A percentile compares a stretch with the other conserved stretches of the same genome.
Evolutionary conservation across 2,113 vertebrate species (phyloP).

Genomic region (Callorhinus ursinus): DNA sequence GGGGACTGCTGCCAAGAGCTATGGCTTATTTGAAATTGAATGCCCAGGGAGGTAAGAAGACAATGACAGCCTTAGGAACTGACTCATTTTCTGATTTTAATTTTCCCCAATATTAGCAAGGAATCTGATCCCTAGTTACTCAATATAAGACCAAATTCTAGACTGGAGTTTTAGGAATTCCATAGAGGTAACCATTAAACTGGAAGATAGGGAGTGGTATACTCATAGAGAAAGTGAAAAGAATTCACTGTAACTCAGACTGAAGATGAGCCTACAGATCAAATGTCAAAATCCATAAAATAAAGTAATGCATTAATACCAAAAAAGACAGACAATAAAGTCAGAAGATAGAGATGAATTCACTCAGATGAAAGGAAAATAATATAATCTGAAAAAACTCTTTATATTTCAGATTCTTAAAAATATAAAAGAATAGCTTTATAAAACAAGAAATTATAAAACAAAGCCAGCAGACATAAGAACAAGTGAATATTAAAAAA

Average conservation of each 20-base stretch:
- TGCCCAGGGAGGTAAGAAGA: not conserved
- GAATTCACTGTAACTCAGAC: not conserved
- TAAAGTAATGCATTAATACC: not conserved
- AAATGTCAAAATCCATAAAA: not conserved
- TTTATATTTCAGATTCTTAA: constrained; percentile 21
- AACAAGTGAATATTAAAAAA: not conserved
- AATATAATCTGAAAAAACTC: not conserved
- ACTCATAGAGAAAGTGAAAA: not conserved
- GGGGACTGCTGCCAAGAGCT: not conserved
- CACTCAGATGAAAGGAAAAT: not conserved
- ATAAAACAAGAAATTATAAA: constrained; percentile 20
- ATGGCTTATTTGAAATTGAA: not conserved
- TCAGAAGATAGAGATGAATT: not conserved
- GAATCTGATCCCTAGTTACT: not conserved
- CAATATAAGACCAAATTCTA: not conserved
- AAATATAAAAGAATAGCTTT: not conserved
- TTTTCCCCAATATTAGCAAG: not conserved
- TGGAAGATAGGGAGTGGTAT: not conserved
- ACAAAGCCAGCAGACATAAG: not conserved
- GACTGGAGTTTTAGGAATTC: not conserved
- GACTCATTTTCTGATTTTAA: not conserved
- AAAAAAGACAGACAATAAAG: not conserved
- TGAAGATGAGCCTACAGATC: not conserved
- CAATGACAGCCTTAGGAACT: not conserved
- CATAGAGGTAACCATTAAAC: not conserved